Percentiles rank a stretch among this genome's conserved stretches.
Conservation (phyloP, 2,113 vertebrate species). For the Gobio gobio region DNA sequence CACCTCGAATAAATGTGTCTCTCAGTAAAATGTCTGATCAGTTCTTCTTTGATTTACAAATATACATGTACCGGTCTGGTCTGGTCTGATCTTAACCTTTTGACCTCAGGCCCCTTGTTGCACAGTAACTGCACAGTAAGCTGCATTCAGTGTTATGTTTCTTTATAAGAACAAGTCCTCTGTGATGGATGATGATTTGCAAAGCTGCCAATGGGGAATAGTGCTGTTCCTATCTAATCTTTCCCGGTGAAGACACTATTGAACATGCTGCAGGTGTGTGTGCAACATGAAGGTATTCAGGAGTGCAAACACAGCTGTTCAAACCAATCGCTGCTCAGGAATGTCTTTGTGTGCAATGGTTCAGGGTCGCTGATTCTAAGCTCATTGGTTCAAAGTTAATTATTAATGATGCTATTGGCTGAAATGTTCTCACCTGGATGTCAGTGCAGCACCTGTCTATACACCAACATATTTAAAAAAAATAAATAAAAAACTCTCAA, state of each 20-base stretch:
- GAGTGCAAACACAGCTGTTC: slow-evolving; percentile 46
- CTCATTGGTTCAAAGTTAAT: slow-evolving; percentile 61
- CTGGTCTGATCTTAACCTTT: not conserved
- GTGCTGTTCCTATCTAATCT: not conserved
- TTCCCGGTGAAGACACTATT: not conserved
- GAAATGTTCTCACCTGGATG: not conserved
- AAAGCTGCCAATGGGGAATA: not conserved
- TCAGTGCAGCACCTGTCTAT: slow-evolving; percentile 18
- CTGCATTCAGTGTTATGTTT: not conserved
- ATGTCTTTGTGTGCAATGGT: slow-evolving; percentile 11
- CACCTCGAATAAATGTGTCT: too few species aligned
- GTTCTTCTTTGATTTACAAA: not conserved
- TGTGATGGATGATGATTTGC: not conserved
- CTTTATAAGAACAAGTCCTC: not conserved
- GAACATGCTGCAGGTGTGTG: not conserved
- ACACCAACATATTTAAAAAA: not conserved
- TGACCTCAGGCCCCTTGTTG: not conserved
- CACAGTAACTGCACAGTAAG: not conserved
- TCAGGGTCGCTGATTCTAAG: slow-evolving; percentile 5
- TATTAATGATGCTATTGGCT: slow-evolving; percentile 58
- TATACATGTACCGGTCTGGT: not conserved
- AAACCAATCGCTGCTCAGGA: slow-evolving; percentile 16
- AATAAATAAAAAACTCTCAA: too few species aligned
- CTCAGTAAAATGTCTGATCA: too few species aligned
- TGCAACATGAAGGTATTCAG: not conserved